Base-by-base conservation (phyloP, 2,797 vertebrate species). In the Mus spretus region DNA sequence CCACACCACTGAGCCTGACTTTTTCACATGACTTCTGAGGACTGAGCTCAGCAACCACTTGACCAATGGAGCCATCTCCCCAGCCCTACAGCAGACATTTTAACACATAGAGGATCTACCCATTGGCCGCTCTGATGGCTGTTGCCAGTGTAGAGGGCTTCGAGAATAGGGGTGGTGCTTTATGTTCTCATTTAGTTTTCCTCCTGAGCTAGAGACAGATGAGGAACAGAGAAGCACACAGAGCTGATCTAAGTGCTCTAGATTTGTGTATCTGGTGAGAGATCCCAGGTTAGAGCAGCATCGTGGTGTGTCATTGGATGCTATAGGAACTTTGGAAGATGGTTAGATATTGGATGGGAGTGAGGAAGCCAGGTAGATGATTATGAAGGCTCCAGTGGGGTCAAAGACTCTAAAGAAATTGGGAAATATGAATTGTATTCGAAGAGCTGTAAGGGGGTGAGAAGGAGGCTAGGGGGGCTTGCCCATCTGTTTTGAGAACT, bases 361-460 rank as follows among this genome's bases (percentile, higher is more conserved):
- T 6, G 31, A 17, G 22, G 8, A 34, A 57, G 20, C 11, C 44
- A 44, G 61, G 40, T 4, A 13, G 0, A 31, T 1, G 10, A 5
- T 31, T 31, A 3, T 15, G 28, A 65, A 19, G 55, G 37, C 31
- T 80, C 31, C 1, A 6, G 4, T 6, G 20, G 61, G 44, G 15
- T 28, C 11, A 59, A 83, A 74, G 37, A 22, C 10, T 80, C 65
- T 70, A 57, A 6, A 67, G 53, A 50, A 44, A 59, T 2, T 3
- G 53, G 15, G 53, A 47, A 81, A 34, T 40, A 2, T 26, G 20
- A 20, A 6, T 9, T 28, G 34, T 17, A 3, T 20, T 6, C 6
- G 11, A 61, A 37, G 40, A 75, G 0, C 22, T n/a, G 1, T 3
- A 5, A 13, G 31, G n/a, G n/a, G 26, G 14, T 22, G 12, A 1